A percentile compares a stretch with the other conserved stretches of the same genome.
Conservation (phyloP, 37 sponge, comb jelly and placozoan genomes). For the Cladorhizidae sp. region DNA sequence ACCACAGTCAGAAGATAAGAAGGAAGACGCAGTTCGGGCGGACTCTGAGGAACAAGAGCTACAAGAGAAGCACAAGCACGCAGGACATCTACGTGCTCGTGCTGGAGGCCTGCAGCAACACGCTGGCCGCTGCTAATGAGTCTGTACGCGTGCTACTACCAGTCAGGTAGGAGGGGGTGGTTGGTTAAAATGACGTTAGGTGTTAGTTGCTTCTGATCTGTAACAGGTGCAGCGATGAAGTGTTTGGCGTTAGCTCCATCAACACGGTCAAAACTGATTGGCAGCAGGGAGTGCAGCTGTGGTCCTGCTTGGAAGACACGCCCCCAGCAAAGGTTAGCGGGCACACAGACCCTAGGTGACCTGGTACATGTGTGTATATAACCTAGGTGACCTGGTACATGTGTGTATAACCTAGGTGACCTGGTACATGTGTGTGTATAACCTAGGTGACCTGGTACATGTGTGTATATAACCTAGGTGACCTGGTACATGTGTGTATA, state of each 20-base stretch:
- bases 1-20: background rate
- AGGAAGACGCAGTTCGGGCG: constrained; percentile 40
- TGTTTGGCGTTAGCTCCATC: constrained; percentile 28
- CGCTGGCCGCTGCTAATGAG: constrained; percentile 14
- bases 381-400: no score
- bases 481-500: no score
- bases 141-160: constrained; percentile 36
- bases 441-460: no score
- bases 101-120: background rate
- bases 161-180: background rate
- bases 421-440: no score
- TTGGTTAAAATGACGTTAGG: background rate
- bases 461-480: no score
- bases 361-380: no score
- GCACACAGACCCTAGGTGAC: no score
- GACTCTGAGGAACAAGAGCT: constrained; percentile 13
- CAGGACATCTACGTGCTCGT: background rate
- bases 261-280: constrained; percentile 17
- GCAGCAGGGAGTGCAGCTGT: constrained; percentile 28
- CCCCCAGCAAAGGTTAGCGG: background rate
- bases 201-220: background rate
- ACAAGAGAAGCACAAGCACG: background rate
- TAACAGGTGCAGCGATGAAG: background rate
- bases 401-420: no score
- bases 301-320: constrained; percentile 9